Evolutionary conservation across 2,113 vertebrate species (phyloP).

Genomic region (Nerophis ophidion): DNA sequence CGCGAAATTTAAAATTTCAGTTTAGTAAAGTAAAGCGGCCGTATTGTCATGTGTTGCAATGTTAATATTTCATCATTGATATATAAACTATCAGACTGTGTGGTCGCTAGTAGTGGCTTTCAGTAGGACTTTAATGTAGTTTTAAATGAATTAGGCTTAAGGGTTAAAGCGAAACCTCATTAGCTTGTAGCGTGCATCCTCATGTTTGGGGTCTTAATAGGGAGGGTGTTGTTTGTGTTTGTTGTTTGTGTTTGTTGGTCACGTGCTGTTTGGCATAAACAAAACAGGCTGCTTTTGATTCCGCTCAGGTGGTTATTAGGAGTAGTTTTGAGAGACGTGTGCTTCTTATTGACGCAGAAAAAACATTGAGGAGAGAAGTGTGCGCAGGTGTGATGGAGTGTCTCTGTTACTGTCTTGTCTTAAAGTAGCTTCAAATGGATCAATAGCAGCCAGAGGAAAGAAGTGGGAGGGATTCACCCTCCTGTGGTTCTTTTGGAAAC

Average conservation of each 20-base stretch:
- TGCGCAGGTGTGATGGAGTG: slow-evolving; percentile 38
- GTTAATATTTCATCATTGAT: too few relatives aligned
- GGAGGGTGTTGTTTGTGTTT: slow-evolving; percentile 50
- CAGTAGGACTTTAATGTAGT: too few relatives aligned
- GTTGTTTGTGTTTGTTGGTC: slow-evolving; percentile 59
- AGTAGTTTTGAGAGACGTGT: slow-evolving; percentile 44
- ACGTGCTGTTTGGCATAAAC: slow-evolving; percentile 44
- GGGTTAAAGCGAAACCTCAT: slow-evolving; percentile 54
- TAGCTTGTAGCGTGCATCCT: slow-evolving; percentile 46
- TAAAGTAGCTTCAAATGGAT: slow-evolving; percentile 71
- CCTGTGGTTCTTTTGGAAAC: slow-evolving; percentile 10
- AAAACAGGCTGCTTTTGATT: slow-evolving; percentile 50
- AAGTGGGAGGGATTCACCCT: slow-evolving; percentile 19
- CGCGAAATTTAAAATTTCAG: too few relatives aligned
- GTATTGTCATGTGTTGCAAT: too few relatives aligned
- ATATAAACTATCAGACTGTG: too few relatives aligned
- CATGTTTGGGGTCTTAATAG: slow-evolving; percentile 43
- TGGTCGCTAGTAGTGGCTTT: too few relatives aligned
- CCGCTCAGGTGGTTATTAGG: slow-evolving; percentile 65
- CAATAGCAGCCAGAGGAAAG: slow-evolving; percentile 58
- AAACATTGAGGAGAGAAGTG: slow-evolving; percentile 17
- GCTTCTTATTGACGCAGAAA: slow-evolving; percentile 48
- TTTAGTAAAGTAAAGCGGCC: too few relatives aligned
- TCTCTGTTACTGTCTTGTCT: slow-evolving; percentile 51
- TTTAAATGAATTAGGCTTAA: too few relatives aligned